phyloP scores from a whole-genome alignment of 2,113 vertebrate species.

The Alaudala cheleensis region DNA sequence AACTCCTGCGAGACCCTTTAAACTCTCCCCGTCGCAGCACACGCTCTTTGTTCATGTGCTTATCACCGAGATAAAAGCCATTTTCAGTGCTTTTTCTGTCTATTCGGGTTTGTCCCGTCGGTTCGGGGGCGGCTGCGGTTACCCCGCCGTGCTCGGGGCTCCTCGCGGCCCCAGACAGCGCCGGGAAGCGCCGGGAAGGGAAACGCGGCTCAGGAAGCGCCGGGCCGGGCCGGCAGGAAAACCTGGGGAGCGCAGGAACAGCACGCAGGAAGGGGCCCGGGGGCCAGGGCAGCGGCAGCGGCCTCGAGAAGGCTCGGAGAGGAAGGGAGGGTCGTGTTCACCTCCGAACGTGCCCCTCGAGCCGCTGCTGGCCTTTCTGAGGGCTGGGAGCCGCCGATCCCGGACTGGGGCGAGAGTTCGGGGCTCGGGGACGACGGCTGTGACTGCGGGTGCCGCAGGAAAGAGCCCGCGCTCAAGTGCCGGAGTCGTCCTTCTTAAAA shows the following conservation, averaged over 20 bases:
- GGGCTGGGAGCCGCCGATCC: not conserved
- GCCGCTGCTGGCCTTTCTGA: not conserved
- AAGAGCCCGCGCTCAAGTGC: fast-evolving
- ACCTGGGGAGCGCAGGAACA: not conserved
- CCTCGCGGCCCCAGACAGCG: not conserved
- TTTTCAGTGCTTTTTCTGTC: not conserved
- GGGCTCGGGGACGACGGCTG: not conserved
- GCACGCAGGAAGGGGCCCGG: not conserved
- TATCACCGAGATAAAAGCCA: not conserved
- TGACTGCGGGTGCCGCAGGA: fast-evolving
- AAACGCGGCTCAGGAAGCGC: not conserved
- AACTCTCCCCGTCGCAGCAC: not conserved
- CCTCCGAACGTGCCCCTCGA: not conserved
- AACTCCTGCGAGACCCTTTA: not conserved
- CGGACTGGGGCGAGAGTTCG: fast-evolving
- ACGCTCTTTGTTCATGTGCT: not conserved
- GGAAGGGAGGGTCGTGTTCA: not conserved
- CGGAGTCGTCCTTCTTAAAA: not conserved
- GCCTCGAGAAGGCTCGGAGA: not conserved
- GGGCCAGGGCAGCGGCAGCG: not conserved
- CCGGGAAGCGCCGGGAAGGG: not conserved
- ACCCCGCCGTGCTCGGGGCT: not conserved
- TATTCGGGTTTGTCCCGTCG: not conserved
- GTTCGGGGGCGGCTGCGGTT: not conserved
- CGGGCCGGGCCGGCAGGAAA: not conserved